Conservation (phyloP, 2,888 invertebrate genomes). For the Crepidodera aurea region DNA sequence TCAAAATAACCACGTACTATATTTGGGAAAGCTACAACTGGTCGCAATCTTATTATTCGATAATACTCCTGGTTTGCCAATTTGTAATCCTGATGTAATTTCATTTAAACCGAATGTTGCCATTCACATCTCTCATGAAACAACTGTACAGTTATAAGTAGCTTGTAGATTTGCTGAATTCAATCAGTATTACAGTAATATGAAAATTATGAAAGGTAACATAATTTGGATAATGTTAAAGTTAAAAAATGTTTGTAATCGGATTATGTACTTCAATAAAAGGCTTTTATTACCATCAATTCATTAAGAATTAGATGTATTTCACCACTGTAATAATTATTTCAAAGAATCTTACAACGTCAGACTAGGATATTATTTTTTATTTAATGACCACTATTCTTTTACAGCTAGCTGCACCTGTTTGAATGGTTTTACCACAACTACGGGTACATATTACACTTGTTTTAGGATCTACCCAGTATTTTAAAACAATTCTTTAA, state of each 20-base stretch:
- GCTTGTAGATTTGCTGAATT: conserved; percentile 39
- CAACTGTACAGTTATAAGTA: conserved; percentile 36
- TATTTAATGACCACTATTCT: too few relatives aligned
- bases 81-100: conserved; percentile 19
- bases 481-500: too few relatives aligned
- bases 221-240: conserved; percentile 53
- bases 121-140: conserved; percentile 16
- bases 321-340: neutral
- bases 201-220: conserved; percentile 49
- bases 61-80: conserved; percentile 6
- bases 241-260: conserved; percentile 50
- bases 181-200: conserved; percentile 44
- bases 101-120: conserved; percentile 15
- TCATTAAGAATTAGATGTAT: neutral
- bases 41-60: conserved; percentile 16
- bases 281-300: neutral
- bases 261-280: neutral
- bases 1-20: conserved; percentile 7
- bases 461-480: too few relatives aligned
- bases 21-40: conserved; percentile 16
- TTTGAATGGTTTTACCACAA: too few relatives aligned
- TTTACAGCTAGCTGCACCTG: too few relatives aligned
- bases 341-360: too few relatives aligned
- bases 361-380: too few relatives aligned
- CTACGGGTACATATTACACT: too few relatives aligned